These are phyloP conservation scores for Drosophila kohkoa DNA, from an alignment of 1,140 invertebrate genomes.

Conservation along the genomic window DNA sequence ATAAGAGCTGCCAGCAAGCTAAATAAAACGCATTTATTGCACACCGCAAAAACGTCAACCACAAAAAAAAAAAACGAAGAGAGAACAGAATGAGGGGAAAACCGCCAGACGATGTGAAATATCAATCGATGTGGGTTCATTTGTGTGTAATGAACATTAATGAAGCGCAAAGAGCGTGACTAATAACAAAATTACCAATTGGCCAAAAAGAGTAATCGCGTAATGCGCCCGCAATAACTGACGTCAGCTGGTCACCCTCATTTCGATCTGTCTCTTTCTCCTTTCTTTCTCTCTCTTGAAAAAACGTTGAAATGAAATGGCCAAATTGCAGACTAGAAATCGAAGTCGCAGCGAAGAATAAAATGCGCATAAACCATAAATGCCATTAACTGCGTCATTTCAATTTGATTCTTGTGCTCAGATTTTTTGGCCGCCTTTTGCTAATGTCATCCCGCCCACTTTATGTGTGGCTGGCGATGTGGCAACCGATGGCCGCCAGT, in stretches of 20 bases:
- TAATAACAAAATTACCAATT: slow-evolving; percentile 83
- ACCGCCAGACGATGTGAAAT: slow-evolving; percentile 74
- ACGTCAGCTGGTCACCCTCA: slow-evolving; percentile 44
- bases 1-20: slow-evolving; percentile 44
- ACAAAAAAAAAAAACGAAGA: slow-evolving; percentile 22
- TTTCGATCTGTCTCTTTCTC: slow-evolving; percentile 3
- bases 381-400: slow-evolving; percentile 80
- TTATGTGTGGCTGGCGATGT: slow-evolving; percentile 9
- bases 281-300: not conserved
- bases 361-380: slow-evolving; percentile 80
- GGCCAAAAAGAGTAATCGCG: slow-evolving; percentile 65
- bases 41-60: slow-evolving; percentile 79
- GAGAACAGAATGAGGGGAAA: slow-evolving; percentile 56
- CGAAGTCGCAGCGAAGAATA: slow-evolving; percentile 63
- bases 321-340: slow-evolving; percentile 46
- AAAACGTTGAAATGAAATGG: slow-evolving; percentile 24
- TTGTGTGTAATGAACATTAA: slow-evolving; percentile 84
- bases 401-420: slow-evolving; percentile 73
- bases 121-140: slow-evolving; percentile 83
- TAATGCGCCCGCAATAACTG: slow-evolving; percentile 13
- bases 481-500: slow-evolving; percentile 2
- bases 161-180: slow-evolving; percentile 84
- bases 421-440: slow-evolving; percentile 46
- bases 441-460: slow-evolving; percentile 40
- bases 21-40: slow-evolving; percentile 55